Conservation (phyloP, 2,888 invertebrate species). For the Volucella zonaria region DNA sequence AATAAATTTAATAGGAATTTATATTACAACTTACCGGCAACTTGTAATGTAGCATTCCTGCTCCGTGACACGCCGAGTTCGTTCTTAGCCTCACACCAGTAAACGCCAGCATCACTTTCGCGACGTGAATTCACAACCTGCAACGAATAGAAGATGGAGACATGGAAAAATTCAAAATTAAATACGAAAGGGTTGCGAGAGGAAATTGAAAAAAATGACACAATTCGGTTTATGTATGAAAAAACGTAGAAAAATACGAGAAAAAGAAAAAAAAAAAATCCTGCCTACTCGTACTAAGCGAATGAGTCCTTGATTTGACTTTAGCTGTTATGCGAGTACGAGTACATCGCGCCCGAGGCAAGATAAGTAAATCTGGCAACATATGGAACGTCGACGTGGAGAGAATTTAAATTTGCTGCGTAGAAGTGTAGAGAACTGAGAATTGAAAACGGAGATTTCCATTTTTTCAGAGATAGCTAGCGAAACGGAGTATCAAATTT, state of each 20-base stretch:
- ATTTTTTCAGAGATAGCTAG: too few species aligned
- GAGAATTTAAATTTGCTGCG: background rate
- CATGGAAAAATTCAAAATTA: conserved; percentile 56
- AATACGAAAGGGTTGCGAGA: conserved; percentile 45
- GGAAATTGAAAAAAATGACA: conserved; percentile 63
- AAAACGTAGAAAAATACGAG: conserved; percentile 13
- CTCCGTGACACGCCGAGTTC: conserved; percentile 91
- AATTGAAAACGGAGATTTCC: too few species aligned
- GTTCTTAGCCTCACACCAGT: conserved; percentile 94
- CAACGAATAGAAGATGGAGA: conserved; percentile 74
- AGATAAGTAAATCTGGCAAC: conserved; percentile 20
- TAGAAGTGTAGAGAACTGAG: background rate
- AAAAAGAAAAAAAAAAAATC: conserved; percentile 16
- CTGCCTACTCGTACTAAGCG: conserved; percentile 23
- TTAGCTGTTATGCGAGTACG: conserved; percentile 14
- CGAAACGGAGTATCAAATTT: too few species aligned
- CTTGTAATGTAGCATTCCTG: conserved; percentile 92
- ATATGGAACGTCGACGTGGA: conserved; percentile 14
- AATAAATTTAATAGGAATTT: conserved; percentile 74
- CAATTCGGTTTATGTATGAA: conserved; percentile 43
- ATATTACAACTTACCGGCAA: conserved; percentile 87
- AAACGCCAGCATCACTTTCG: conserved; percentile 92
- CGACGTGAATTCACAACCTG: conserved; percentile 90
- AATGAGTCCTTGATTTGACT: conserved; percentile 50
- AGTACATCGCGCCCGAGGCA: conserved; percentile 13